Conservation (phyloP, 1,140 invertebrate species). For the Bombus superbus region DNA sequence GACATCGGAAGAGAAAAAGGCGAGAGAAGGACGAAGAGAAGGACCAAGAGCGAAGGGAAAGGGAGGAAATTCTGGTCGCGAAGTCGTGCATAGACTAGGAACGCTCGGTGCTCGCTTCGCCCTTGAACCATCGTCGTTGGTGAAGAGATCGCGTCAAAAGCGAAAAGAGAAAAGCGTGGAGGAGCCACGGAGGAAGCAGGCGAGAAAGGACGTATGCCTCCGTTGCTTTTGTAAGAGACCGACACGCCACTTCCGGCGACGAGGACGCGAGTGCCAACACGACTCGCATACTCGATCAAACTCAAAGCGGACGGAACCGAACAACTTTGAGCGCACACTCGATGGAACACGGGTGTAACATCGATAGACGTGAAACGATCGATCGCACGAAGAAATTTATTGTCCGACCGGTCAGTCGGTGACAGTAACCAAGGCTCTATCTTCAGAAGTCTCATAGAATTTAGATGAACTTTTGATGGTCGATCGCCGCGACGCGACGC, state of each 20-base stretch:
- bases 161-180: slow-evolving; percentile 27
- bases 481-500: background rate
- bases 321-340: background rate
- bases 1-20: background rate
- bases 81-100: slow-evolving; percentile 15
- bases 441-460: background rate
- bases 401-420: background rate
- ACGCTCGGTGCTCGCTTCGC: slow-evolving; percentile 28
- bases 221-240: slow-evolving; percentile 60
- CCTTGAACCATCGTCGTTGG: slow-evolving; percentile 63
- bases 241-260: slow-evolving; percentile 64
- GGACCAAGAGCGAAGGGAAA: background rate
- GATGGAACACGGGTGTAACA: too few relatives aligned
- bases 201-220: background rate
- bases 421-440: background rate
- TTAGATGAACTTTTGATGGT: background rate
- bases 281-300: slow-evolving; percentile 63
- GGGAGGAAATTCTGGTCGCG: slow-evolving; percentile 29
- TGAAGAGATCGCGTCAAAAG: slow-evolving; percentile 46
- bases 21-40: background rate
- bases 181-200: background rate
- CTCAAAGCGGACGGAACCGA: background rate
- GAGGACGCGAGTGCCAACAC: slow-evolving; percentile 57
- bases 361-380: background rate
- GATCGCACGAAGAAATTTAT: background rate